Base-by-base conservation (phyloP, 2,797 vertebrate genomes). In the Meriones psammophilus region DNA sequence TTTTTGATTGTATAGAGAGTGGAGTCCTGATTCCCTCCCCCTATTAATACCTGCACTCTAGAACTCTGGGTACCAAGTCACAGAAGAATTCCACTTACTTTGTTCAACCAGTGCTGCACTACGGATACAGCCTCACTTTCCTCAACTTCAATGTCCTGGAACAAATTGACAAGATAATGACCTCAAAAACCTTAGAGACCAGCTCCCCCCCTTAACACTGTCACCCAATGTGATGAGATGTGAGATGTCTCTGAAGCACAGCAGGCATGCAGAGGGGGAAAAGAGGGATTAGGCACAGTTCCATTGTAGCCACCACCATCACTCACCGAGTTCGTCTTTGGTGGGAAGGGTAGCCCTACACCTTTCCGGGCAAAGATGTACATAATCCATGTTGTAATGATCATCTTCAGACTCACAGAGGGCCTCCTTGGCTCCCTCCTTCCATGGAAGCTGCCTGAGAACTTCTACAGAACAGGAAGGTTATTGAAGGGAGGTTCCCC, bases 381-480 rank as follows among this genome's bases (percentile, higher is more conserved):
- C 1, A 60, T 28, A 73, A 98, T 95, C 98, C 98, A 98, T 39
- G 84, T 39, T 62, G 97, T 96, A 77, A 98, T 30, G 0, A 98
- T 98, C 98, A 98, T 98, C 62, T 93, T 93, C 76, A 68, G 85
- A 78, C 54, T 79, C 54, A 46, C 4, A n/a, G 58, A 69, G 94
- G 56, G 33, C 60, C 80, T 94, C 69, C 64, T 83, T 90, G 71
- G 30, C 77, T 94, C 83, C 91, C 83, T 94, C 90, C 96, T 96
- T 91, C 97, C 95, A 94, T 76, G 54, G 96, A 95, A 92, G 91
- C 91, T n/a, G 69, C 50, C 84, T 62, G 56, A 22, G 94, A 94
- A 96, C 58, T 76, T 91, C 6, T 12, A n/a, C 9, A 1, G 1
- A 80, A 74, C 30, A 3, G 0, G 1, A n/a, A 87, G 60, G 87